These are phyloP conservation scores for Eumerus sabulonum DNA, from an alignment of 2,888 invertebrate genomes.

Conservation along the genomic window DNA sequence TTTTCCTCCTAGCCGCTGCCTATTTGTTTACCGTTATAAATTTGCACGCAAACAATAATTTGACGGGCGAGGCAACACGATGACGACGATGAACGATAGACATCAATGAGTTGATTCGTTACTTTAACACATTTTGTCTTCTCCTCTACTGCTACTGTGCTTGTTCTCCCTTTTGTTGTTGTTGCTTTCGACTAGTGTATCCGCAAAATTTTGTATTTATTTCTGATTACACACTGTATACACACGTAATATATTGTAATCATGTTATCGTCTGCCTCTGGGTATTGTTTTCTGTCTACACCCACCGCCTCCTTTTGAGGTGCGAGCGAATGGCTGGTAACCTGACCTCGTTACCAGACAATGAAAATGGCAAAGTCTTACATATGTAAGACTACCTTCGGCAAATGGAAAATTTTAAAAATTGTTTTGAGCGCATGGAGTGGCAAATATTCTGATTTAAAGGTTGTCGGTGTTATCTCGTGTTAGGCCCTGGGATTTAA, in stretches of 20 bases:
- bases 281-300: not conserved
- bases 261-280: conserved; percentile 26
- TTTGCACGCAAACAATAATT: conserved; percentile 42
- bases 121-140: conserved; percentile 10
- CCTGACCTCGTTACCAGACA: conserved; percentile 59
- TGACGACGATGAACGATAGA: conserved; percentile 2
- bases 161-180: conserved; percentile 16
- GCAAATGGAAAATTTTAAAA: conserved; percentile 32
- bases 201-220: conserved; percentile 45
- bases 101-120: too few relatives aligned
- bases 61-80: conserved; percentile 26
- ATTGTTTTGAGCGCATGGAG: too few relatives aligned
- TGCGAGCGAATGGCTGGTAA: conserved; percentile 2
- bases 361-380: too few relatives aligned
- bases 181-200: conserved; percentile 12
- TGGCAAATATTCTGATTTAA: too few relatives aligned
- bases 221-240: conserved; percentile 37
- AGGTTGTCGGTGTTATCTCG: too few relatives aligned
- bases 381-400: conserved; percentile 12
- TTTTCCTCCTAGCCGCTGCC: not conserved
- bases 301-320: conserved; percentile 39
- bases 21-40: conserved; percentile 62
- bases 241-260: conserved; percentile 47
- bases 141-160: conserved; percentile 29
- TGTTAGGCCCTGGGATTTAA: too few relatives aligned